A percentile compares a stretch with the other conserved stretches of the same genome.
Conservation (phyloP, 2,797 vertebrate genomes). For the Sebastes oblongus region DNA sequence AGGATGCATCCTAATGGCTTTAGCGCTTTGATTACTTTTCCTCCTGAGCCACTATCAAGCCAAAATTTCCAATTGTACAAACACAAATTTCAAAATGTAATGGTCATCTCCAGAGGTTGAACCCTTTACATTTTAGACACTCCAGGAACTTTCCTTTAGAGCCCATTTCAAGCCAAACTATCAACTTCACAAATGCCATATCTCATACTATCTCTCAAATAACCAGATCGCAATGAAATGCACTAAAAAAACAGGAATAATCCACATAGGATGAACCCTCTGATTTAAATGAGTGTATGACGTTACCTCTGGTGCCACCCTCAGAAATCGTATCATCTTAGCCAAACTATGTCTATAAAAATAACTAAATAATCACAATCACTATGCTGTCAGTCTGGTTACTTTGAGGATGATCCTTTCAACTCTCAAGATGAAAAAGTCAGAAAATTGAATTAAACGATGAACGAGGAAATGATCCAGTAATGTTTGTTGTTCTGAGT, state of each 20-base stretch:
- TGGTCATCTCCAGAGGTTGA: not conserved
- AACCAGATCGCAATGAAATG: not conserved
- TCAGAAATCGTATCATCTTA: not conserved
- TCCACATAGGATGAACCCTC: not conserved
- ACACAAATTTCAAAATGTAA: not conserved
- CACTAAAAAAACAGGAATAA: not conserved
- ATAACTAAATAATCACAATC: too few relatives aligned
- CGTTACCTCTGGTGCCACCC: fast-evolving
- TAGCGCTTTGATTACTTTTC: not conserved
- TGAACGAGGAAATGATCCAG: not conserved
- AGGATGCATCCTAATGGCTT: not conserved
- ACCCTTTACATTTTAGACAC: not conserved
- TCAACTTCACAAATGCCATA: not conserved
- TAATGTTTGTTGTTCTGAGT: not conserved
- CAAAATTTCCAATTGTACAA: not conserved
- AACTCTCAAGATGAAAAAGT: not conserved
- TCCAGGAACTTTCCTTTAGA: not conserved
- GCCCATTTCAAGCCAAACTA: not conserved
- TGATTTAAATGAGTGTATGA: not conserved
- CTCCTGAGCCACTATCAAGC: too few relatives aligned
- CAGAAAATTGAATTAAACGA: too few relatives aligned
- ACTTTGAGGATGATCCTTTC: too few relatives aligned
- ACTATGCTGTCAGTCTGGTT: too few relatives aligned
- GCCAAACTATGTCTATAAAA: too few relatives aligned
- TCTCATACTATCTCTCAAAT: not conserved